Base-by-base conservation (phyloP, 2,888 invertebrate genomes). In the Drosophila peninsularis region DNA sequence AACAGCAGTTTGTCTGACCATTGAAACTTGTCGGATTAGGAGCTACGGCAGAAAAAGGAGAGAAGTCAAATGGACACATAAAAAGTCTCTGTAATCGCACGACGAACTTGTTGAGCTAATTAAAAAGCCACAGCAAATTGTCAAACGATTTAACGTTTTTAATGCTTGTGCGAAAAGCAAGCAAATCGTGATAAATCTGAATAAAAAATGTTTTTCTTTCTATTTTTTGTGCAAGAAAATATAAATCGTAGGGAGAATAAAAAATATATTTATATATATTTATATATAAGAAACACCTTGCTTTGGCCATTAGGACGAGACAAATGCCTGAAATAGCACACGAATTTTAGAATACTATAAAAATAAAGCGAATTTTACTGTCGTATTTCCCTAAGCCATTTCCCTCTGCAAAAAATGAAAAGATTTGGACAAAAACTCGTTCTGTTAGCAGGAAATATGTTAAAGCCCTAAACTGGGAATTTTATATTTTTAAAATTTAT, bases 51-150 rank as follows among this genome's bases (percentile, higher is more conserved):
- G 13, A 11, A 5, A 19, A 41, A 14, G 11, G 27, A 4, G 30
- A 21, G 11, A 41, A 19, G 19, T 10, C 30, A 32, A 14, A 14
- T 9, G 39, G 27, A 34, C 24, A 19, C 60, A 61, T 27, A 42
- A 24, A 32, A 34, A 34, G 10, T 30, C 21, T 19, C 6, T 7
- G 30, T 21, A 2, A 11, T 17, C 45, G 37, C 21, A 32, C 19
- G 10, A 0, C 7, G 1, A 54, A 54, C 54, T 41, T 54, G 30
- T 30, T 19, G 6, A 41, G 39, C 54, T 32, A 41, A 30, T 54
- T 19, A 42, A 55, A 55, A 55, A 9, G 13, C n/a, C 13, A 52
- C 36, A 36, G 21, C 5, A 3, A n/a, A n/a, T 6, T 34, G 24
- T 37, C 5, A 21, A 27, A 5, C 47, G 30, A 10, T 17, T 17